A percentile compares a stretch with the other conserved stretches of the same genome.
phyloP scores from a whole-genome alignment of 2,113 vertebrate species.

The Eonycteris spelaea region DNA sequence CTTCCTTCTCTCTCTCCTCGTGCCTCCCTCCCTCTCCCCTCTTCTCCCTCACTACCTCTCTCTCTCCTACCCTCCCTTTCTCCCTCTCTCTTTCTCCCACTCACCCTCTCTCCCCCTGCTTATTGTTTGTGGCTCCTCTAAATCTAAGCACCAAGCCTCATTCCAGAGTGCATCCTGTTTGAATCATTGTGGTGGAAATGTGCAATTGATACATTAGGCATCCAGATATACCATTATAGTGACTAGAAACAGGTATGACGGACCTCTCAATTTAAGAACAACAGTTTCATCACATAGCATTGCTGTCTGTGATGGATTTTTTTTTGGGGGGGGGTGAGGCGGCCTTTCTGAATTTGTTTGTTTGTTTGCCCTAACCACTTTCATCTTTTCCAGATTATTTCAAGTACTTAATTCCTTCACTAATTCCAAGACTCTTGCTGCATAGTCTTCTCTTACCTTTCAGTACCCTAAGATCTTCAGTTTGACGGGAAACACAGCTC shows the following conservation, averaged over 20 bases:
- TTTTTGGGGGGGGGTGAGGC: fast-evolving
- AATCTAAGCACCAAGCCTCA: neutral
- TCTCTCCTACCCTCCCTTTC: neutral
- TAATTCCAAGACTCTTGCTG: neutral
- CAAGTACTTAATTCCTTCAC: neutral
- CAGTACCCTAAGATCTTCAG: neutral
- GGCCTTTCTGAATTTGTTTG: neutral
- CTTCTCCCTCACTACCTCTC: fast-evolving
- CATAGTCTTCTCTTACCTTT: neutral
- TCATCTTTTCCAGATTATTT: neutral
- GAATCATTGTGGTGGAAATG: neutral
- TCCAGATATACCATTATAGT: neutral
- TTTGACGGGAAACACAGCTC: slow-evolving; percentile 46
- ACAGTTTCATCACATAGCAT: neutral
- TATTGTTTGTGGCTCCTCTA: neutral
- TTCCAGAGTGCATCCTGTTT: neutral
- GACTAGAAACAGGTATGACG: neutral
- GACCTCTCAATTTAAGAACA: neutral
- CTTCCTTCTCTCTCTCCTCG: no score
- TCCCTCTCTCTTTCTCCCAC: neutral
- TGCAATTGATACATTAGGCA: neutral
- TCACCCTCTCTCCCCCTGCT: neutral
- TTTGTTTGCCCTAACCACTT: neutral
- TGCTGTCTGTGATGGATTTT: neutral
- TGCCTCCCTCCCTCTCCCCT: no score